These are phyloP conservation scores for Mizuhopecten yessoensis DNA, from an alignment of 1,140 invertebrate genomes.

Conservation along the genomic window DNA sequence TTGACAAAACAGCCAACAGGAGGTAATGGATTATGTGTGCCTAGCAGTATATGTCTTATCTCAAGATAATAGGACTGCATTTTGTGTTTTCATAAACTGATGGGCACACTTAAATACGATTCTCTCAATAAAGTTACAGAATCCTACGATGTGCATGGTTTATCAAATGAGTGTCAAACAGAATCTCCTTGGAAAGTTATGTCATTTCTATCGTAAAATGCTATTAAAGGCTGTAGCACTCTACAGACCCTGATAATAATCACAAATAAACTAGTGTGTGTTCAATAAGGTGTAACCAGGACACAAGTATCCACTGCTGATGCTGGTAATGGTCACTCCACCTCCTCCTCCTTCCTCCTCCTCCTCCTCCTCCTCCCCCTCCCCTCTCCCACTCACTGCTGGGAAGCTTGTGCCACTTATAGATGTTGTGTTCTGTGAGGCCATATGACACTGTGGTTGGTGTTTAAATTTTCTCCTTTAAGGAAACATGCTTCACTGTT, in stretches of 20 bases:
- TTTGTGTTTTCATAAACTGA: slow-evolving; percentile 18
- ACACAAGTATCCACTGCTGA: not conserved
- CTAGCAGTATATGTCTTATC: not conserved
- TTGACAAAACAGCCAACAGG: not conserved
- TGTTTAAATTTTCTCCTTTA: no score
- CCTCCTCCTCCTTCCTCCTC: no score
- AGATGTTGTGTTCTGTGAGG: no score
- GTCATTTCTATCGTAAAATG: slow-evolving; percentile 9
- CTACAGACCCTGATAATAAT: not conserved
- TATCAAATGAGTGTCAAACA: slow-evolving; percentile 38
- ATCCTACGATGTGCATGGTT: slow-evolving; percentile 24
- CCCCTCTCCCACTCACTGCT: no score
- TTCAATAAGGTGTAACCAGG: not conserved
- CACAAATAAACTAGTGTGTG: not conserved
- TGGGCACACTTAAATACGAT: not conserved
- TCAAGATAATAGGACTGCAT: not conserved
- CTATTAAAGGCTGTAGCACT: not conserved
- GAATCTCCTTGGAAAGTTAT: not conserved
- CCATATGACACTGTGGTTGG: no score
- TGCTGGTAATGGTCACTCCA: not conserved
- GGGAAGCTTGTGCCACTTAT: no score
- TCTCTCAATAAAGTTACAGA: slow-evolving; percentile 16
- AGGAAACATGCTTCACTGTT: not conserved
- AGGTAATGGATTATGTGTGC: not conserved
- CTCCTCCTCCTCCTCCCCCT: no score